phyloP scores from a whole-genome alignment of 2,113 vertebrate species.

The Austrofundulus limnaeus region DNA sequence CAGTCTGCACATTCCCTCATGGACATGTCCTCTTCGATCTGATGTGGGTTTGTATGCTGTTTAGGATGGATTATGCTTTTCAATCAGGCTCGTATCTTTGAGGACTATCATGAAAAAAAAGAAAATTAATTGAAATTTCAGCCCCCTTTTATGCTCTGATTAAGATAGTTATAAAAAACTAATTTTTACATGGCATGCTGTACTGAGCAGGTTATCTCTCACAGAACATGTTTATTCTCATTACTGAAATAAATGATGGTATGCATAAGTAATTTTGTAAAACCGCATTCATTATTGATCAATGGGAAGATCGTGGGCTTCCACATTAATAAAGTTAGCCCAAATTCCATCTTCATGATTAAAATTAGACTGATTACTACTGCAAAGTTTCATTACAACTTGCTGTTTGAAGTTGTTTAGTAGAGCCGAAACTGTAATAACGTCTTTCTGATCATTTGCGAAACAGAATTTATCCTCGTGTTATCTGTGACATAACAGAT shows the following conservation, averaged over 20 bases:
- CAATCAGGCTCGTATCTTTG: constrained; percentile 66
- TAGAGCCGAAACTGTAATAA: background rate
- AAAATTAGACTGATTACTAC: constrained; percentile 4
- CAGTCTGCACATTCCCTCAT: constrained; percentile 9
- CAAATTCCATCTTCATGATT: constrained; percentile 4
- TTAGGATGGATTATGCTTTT: constrained; percentile 68
- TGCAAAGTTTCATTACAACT: background rate
- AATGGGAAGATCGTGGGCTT: constrained; percentile 13
- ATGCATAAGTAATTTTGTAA: constrained; percentile 38
- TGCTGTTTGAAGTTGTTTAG: background rate
- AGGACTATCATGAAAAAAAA: constrained; percentile 61
- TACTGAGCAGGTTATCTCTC: constrained; percentile 10
- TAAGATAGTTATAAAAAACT: constrained; percentile 59
- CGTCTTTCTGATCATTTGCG: constrained; percentile 3
- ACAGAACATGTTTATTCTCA: constrained; percentile 30
- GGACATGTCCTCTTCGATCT: constrained; percentile 44
- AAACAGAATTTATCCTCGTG: constrained; percentile 3
- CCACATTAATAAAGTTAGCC: constrained; percentile 23
- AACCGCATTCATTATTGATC: constrained; percentile 33
- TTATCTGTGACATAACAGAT: constrained; percentile 40
- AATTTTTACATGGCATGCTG: constrained; percentile 33
- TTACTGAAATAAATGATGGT: constrained; percentile 28
- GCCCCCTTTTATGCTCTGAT: constrained; percentile 55
- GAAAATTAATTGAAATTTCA: constrained; percentile 74
- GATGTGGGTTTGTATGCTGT: constrained; percentile 61